These are phyloP conservation scores for Drosophila anceps DNA, from an alignment of 2,888 invertebrate species.

Conservation along the genomic window DNA sequence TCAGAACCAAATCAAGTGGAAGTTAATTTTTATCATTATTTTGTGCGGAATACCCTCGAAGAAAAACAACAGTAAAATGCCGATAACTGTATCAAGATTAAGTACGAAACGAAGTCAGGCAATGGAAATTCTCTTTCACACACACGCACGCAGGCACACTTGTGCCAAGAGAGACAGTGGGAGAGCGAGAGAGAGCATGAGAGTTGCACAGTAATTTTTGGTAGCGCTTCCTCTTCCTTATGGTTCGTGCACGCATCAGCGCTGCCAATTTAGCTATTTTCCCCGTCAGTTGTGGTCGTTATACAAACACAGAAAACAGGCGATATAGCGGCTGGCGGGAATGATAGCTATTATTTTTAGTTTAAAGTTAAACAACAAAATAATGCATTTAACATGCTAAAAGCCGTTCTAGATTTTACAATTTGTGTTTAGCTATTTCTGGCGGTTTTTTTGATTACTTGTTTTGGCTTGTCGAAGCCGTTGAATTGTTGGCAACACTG, in stretches of 20 bases:
- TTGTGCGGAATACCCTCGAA: slow-evolving; percentile 16
- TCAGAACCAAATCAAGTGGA: background rate
- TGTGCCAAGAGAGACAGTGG: slow-evolving; percentile 1
- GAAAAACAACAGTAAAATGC: slow-evolving; percentile 29
- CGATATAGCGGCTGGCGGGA: too few relatives aligned
- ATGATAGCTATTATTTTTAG: too few relatives aligned
- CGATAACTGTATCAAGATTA: slow-evolving; percentile 43
- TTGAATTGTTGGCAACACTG: too few relatives aligned
- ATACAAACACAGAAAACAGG: too few relatives aligned
- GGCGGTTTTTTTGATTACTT: too few relatives aligned
- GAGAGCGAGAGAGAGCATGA: slow-evolving; percentile 15
- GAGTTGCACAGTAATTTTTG: slow-evolving; percentile 35
- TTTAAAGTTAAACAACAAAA: too few relatives aligned
- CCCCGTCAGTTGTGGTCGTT: too few relatives aligned
- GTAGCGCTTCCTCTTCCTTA: slow-evolving; percentile 54
- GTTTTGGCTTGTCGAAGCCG: too few relatives aligned
- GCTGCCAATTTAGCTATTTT: too few relatives aligned
- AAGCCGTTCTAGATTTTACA: too few relatives aligned
- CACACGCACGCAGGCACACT: slow-evolving; percentile 12
- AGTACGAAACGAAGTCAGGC: slow-evolving; percentile 30
- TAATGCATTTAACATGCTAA: too few relatives aligned
- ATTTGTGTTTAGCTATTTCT: too few relatives aligned
- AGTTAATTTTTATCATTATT: background rate
- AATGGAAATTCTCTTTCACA: slow-evolving; percentile 22
- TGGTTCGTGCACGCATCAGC: slow-evolving; percentile 55